Evolutionary conservation across 2,797 vertebrate genomes (phyloP).

Genomic region (Margarornis squamiger): DNA sequence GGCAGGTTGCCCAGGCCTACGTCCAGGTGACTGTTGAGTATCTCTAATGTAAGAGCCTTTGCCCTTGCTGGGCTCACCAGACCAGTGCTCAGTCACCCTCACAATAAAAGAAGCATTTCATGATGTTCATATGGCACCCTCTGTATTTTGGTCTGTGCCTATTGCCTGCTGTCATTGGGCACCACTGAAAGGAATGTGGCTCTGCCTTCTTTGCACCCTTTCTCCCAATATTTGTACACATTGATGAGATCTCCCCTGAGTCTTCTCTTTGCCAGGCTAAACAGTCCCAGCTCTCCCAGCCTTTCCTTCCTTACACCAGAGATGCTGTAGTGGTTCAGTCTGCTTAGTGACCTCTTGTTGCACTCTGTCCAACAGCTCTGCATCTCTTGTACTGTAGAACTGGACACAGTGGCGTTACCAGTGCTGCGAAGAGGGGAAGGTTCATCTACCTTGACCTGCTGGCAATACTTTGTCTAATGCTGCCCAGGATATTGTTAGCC

Average conservation of each 20-base stretch:
- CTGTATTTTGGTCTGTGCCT: neutral
- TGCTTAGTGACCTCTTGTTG: neutral
- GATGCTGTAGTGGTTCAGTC: neutral
- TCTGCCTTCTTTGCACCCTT: neutral
- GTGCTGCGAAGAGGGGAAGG: neutral
- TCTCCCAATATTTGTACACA: neutral
- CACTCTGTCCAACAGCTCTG: neutral
- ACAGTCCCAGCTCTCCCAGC: neutral
- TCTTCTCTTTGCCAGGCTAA: neutral
- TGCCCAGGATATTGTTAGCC: neutral
- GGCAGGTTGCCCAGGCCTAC: neutral
- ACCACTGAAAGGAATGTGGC: neutral
- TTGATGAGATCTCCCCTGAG: neutral
- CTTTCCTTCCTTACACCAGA: neutral
- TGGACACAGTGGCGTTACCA: neutral
- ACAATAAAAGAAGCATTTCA: neutral
- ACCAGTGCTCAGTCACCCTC: neutral
- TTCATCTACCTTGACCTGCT: neutral
- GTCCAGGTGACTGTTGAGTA: neutral
- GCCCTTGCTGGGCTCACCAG: neutral
- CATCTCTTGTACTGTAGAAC: neutral
- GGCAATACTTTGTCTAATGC: neutral
- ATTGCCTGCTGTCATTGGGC: neutral
- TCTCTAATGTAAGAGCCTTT: neutral
- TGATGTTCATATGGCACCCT: neutral